Percentiles rank a stretch among this genome's conserved stretches.
Conservation (phyloP, 2,888 invertebrate genomes). For the Melanotus villosus region DNA sequence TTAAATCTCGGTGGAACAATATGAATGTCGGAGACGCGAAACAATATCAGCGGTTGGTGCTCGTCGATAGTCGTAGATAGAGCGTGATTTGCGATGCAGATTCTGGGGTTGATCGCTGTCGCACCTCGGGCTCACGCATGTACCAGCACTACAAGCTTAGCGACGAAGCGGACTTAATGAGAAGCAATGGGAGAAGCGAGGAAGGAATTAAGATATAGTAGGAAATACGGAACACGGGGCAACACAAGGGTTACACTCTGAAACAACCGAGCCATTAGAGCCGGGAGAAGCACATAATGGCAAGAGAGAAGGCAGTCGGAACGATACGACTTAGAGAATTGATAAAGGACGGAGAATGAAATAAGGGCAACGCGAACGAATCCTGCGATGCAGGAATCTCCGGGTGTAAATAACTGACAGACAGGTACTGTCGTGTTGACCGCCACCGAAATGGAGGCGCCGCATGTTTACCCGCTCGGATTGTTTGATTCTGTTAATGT, state of each 20-base stretch:
- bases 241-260: conserved; percentile 60
- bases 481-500: conserved; percentile 47
- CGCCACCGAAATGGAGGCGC: conserved; percentile 17
- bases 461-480: conserved; percentile 17
- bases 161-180: conserved; percentile 62
- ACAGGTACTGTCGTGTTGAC: conserved; percentile 28
- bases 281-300: conserved; percentile 56
- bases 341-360: conserved; percentile 51
- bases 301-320: conserved; percentile 53
- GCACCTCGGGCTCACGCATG: conserved; percentile 39
- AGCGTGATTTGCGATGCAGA: conserved; percentile 44
- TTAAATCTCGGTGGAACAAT: conserved; percentile 39
- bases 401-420: conserved; percentile 37
- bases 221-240: conserved; percentile 60
- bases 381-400: conserved; percentile 18
- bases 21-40: conserved; percentile 28
- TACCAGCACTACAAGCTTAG: conserved; percentile 41
- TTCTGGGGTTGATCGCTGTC: conserved; percentile 44
- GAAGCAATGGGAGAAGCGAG: conserved; percentile 62
- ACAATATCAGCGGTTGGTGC: conserved; percentile 28
- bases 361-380: conserved; percentile 31
- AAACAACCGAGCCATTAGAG: conserved; percentile 60
- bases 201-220: conserved; percentile 64
- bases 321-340: conserved; percentile 53
- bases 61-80: conserved; percentile 36